phyloP scores from a whole-genome alignment of 1,140 invertebrate genomes.

The Sarcophaga peregrina region DNA sequence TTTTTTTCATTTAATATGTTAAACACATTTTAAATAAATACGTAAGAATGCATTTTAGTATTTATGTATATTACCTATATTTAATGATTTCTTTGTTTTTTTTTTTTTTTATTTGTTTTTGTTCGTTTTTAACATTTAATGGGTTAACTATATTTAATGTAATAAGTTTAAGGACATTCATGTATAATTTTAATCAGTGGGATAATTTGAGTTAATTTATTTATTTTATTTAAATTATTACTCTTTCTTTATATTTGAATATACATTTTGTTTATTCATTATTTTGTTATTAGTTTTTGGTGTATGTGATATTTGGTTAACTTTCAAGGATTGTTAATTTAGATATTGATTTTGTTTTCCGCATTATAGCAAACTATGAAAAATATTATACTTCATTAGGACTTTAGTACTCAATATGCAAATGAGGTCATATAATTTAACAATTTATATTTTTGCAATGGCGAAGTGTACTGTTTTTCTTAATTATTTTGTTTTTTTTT shows the following conservation, averaged over 20 bases:
- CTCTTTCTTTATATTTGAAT: not conserved
- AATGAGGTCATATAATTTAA: not conserved
- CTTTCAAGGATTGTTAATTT: slow-evolving; percentile 13
- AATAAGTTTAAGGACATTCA: slow-evolving; percentile 33
- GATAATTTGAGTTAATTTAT: slow-evolving; percentile 29
- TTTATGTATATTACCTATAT: not conserved
- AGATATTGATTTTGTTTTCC: not conserved
- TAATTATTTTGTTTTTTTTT: too few species aligned
- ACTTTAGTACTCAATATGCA: not conserved
- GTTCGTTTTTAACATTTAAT: slow-evolving; percentile 12
- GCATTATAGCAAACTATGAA: not conserved
- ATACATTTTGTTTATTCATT: too few species aligned
- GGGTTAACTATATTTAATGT: not conserved
- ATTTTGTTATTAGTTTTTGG: slow-evolving; percentile 4
- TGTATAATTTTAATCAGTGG: slow-evolving; percentile 23
- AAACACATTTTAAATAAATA: slow-evolving; percentile 5
- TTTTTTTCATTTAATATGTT: not conserved
- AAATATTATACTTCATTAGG: not conserved
- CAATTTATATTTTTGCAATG: not conserved
- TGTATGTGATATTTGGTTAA: slow-evolving; percentile 36
- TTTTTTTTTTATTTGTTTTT: not conserved
- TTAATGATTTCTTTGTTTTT: not conserved
- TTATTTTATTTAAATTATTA: too few species aligned
- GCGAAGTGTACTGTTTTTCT: not conserved
- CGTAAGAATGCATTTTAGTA: not conserved